phyloP scores from a whole-genome alignment of 1,140 invertebrate genomes.

The Philopotamus ludificatus region DNA sequence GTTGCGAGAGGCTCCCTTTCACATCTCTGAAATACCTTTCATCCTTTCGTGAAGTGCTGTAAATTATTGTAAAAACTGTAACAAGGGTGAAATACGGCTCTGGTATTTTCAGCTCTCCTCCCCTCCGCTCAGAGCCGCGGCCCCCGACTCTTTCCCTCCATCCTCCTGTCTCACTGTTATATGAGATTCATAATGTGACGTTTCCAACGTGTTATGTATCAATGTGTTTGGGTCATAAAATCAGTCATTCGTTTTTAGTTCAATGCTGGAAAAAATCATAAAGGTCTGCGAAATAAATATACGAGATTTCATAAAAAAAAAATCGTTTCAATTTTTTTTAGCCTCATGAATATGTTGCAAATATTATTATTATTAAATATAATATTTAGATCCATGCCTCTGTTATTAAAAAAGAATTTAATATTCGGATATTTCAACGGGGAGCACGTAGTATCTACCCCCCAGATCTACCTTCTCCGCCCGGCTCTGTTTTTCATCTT shows the following conservation, averaged over 20 bases:
- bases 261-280: conserved; percentile 1
- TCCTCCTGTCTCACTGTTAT: too few species aligned
- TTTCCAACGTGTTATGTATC: too few species aligned
- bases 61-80: conserved; percentile 14
- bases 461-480: neutral
- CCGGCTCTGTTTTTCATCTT: conserved; percentile 11
- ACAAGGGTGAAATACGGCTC: neutral
- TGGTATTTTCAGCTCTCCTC: neutral
- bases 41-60: conserved; percentile 6
- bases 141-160: neutral
- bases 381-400: neutral
- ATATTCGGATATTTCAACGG: conserved; percentile 3
- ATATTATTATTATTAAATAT: too few species aligned
- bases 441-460: neutral
- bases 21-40: conserved; percentile 8
- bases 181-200: neutral
- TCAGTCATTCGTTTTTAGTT: too few species aligned
- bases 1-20: neutral
- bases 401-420: neutral
- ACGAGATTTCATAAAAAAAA: too few species aligned
- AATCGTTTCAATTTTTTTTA: too few species aligned
- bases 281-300: neutral
- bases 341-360: too few species aligned
- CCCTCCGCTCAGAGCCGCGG: too few species aligned
- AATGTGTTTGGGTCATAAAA: too few species aligned